Base-by-base conservation (phyloP, 2,888 invertebrate species). In the Allygus modestus region DNA sequence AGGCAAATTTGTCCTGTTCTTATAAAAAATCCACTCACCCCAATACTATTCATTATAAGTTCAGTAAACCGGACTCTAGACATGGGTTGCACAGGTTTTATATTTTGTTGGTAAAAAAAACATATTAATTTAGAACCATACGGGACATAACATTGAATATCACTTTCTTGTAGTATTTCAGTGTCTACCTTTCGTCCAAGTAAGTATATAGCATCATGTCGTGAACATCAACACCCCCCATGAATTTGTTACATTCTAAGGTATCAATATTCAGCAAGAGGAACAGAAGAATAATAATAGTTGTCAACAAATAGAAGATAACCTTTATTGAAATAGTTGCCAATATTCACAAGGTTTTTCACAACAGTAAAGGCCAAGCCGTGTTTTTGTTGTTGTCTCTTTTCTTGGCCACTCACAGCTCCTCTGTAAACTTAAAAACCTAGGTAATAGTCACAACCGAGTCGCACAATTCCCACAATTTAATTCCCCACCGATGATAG, bases 221-320 rank as follows among this genome's bases (percentile, higher is more conserved):
- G 37, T 4, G 5, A 9, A 37, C 37, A 37, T 37, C 37, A 7
- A 37, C 37, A 7, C 37, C 4, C 37, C n/a, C 37, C 37, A 37
- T 37, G 9, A 7, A 37, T 9, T 37, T 37, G 37, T 37, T 37
- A 37, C 9, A 37, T 37, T 37, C 5, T 4, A 37, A 9, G 9
- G 23, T 37, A 28, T 5, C 41, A 20, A 43, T 46, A 43, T 41
- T 37, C 43, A 7, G 77, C 46, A 4, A 77, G 28, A 9, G 43
- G 43, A n/a, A 46, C 51, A n/a, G n/a, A n/a, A 43, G 77, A 77
- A 46, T 43, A 17, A 23, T 12, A 77, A 43, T 43, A 77, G n/a
- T 77, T 77, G 28, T 77, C 77, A 12, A 77, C 43, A 51, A 20
- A 81, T 17, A 58, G n/a, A 37, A 58, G 81, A 37, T 81, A 81